phyloP scores from a whole-genome alignment of 2,888 invertebrate genomes.

The Drosophila mercatorum region DNA sequence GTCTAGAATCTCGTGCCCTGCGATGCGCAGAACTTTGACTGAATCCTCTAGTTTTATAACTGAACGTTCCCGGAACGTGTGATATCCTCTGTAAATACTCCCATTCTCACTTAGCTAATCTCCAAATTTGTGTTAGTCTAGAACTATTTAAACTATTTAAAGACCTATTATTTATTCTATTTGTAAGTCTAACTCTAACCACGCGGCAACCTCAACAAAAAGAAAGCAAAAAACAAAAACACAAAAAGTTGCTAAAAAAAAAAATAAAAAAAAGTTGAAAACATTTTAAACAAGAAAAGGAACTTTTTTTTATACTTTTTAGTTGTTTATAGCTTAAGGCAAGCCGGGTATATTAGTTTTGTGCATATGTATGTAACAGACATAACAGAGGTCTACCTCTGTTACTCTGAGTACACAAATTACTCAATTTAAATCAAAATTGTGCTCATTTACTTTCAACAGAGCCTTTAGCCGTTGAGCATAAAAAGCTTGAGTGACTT shows the following conservation, averaged over 20 bases:
- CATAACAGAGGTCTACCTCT: background rate
- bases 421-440: background rate
- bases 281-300: constrained; percentile 21
- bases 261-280: constrained; percentile 55
- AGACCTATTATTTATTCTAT: constrained; percentile 71
- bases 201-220: constrained; percentile 13
- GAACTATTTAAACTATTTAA: constrained; percentile 70
- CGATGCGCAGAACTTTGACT: constrained; percentile 57
- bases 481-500: background rate
- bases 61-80: constrained; percentile 54
- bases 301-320: constrained; percentile 8
- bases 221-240: constrained; percentile 55
- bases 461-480: background rate
- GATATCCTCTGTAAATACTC: constrained; percentile 67
- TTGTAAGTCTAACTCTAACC: constrained; percentile 43
- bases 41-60: constrained; percentile 64
- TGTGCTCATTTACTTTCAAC: background rate
- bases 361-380: background rate
- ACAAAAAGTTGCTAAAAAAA: constrained; percentile 35
- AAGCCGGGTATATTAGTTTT: background rate
- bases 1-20: constrained; percentile 30
- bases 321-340: constrained; percentile 5
- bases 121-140: constrained; percentile 56
- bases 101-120: constrained; percentile 48
- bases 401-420: background rate